A percentile compares a stretch with the other conserved stretches of the same genome.
Evolutionary conservation across 2,113 vertebrate species (phyloP).

Genomic region (Chaenocephalus aceratus): DNA sequence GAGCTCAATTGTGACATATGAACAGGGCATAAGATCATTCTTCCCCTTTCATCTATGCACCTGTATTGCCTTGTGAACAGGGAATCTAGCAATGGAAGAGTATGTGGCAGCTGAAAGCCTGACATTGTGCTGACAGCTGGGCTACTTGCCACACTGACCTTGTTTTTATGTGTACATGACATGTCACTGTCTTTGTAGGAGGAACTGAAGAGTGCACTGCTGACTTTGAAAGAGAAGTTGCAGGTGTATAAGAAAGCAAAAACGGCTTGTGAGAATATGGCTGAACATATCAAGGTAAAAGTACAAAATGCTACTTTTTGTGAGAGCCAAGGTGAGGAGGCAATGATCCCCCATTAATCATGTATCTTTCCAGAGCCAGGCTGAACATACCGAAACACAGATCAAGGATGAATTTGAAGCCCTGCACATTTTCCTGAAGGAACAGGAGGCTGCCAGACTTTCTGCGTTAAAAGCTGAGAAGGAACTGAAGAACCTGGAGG

Average conservation of each 20-base stretch:
- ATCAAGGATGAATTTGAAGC: slow-evolving; percentile 82
- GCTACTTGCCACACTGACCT: slow-evolving; percentile 57
- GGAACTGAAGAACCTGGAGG: slow-evolving; percentile 71
- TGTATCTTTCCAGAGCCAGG: slow-evolving; percentile 75
- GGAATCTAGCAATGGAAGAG: slow-evolving; percentile 36
- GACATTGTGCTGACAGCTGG: slow-evolving; percentile 51
- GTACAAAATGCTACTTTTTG: slow-evolving; percentile 1
- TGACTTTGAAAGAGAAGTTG: slow-evolving; percentile 82
- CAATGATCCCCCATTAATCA: slow-evolving; percentile 6
- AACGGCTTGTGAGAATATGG: slow-evolving; percentile 75
- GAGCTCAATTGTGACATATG: slow-evolving; percentile 8
- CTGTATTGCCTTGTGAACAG: slow-evolving; percentile 36
- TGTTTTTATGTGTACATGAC: slow-evolving; percentile 45
- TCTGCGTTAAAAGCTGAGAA: slow-evolving; percentile 76
- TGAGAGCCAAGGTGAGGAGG: neutral
- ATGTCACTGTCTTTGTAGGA: slow-evolving; percentile 74
- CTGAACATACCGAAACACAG: slow-evolving; percentile 78
- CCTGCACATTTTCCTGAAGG: slow-evolving; percentile 79
- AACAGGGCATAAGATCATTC: neutral
- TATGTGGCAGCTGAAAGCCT: slow-evolving; percentile 65
- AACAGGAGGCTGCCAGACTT: slow-evolving; percentile 80
- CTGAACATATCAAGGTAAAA: slow-evolving; percentile 82
- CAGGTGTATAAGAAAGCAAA: slow-evolving; percentile 75
- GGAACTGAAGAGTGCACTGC: slow-evolving; percentile 81
- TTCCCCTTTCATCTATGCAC: slow-evolving; percentile 16